Conservation (phyloP, 1,140 invertebrate genomes). For the Lasioglossum baleicum region DNA sequence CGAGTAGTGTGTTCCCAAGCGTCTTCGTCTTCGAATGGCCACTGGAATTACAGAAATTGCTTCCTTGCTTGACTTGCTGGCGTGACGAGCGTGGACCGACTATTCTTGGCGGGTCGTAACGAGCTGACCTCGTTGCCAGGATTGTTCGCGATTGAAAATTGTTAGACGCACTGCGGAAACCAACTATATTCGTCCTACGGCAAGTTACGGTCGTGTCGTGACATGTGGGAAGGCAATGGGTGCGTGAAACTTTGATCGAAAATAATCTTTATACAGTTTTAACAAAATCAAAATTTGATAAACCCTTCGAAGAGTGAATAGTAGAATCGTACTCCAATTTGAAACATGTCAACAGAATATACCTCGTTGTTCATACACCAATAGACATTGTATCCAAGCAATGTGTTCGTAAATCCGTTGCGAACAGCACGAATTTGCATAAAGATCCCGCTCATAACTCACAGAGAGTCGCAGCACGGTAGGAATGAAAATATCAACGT, state of each 20-base stretch:
- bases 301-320: no score
- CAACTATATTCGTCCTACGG: no score
- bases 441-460: neutral
- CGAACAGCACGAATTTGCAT: neutral
- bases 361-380: no score
- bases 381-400: no score
- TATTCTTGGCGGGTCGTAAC: constrained; percentile 46
- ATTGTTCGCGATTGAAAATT: constrained; percentile 25
- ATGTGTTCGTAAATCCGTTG: no score
- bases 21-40: constrained; percentile 34
- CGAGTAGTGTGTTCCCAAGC: neutral
- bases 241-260: no score
- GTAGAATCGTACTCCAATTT: no score
- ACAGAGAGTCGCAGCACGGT: neutral
- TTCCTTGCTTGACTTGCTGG: constrained; percentile 59
- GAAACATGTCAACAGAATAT: no score
- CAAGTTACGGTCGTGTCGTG: no score
- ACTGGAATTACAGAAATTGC: constrained; percentile 57
- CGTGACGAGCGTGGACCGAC: constrained; percentile 23
- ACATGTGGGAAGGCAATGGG: no score
- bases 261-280: no score
- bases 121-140: constrained; percentile 36
- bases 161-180: constrained; percentile 5
- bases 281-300: no score
- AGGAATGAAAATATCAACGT: constrained; percentile 35